Conservation (phyloP, 2,888 invertebrate genomes). For the Lasius fuliginosus region DNA sequence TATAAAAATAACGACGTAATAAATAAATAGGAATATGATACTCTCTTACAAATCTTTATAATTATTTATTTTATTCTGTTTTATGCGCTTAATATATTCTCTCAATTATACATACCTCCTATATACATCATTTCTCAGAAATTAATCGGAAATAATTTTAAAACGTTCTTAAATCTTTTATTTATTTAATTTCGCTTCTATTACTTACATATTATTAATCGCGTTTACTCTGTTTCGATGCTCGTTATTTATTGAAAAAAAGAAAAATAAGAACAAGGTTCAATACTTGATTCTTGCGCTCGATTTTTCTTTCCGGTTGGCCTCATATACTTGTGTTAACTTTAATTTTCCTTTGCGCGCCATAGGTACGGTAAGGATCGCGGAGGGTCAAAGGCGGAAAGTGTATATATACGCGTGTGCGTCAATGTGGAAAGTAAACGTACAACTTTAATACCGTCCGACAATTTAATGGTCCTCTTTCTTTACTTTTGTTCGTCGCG, state of each 20-base stretch:
- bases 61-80: neutral
- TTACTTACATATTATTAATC: neutral
- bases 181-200: neutral
- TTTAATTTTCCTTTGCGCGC: constrained; percentile 60
- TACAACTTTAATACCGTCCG: constrained; percentile 64
- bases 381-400: constrained; percentile 38
- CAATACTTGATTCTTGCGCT: neutral
- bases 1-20: constrained; percentile 19
- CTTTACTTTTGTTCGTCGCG: constrained; percentile 48
- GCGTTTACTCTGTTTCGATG: neutral
- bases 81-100: neutral
- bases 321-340: constrained; percentile 34
- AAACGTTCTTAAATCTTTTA: neutral
- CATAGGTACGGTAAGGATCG: constrained; percentile 43
- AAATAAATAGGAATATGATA: constrained; percentile 22
- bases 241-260: neutral
- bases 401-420: neutral
- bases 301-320: neutral
- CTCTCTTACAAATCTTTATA: neutral
- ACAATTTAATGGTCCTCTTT: constrained; percentile 62
- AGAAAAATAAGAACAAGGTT: neutral
- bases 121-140: neutral
- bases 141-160: neutral
- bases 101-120: neutral
- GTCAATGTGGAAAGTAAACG: constrained; percentile 53